Conservation (phyloP, 1,140 invertebrate species). For the Acyrthosiphon pisum region DNA sequence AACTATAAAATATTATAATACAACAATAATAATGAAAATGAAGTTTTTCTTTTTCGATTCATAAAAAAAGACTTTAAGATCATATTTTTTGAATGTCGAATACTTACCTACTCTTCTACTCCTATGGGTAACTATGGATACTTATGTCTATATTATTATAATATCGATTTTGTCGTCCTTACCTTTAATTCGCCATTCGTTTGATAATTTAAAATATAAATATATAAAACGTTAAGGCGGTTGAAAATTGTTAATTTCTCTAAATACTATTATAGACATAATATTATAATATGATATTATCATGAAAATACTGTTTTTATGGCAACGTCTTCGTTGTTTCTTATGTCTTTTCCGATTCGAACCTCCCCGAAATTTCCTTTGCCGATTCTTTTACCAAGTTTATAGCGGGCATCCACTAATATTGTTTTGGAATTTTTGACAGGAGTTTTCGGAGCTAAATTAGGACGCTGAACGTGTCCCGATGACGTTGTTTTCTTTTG, state of each 20-base stretch:
- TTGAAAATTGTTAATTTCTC: neutral
- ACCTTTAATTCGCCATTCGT: neutral
- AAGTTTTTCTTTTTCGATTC: neutral
- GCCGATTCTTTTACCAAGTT: constrained; percentile 99
- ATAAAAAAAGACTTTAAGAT: neutral
- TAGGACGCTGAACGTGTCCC: neutral
- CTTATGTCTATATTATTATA: neutral
- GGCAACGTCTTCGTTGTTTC: constrained; percentile 34
- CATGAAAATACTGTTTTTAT: constrained; percentile 43
- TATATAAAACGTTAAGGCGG: too few relatives aligned
- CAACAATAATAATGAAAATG: neutral
- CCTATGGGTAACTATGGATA: neutral
- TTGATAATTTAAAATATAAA: neutral
- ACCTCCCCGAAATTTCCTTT: constrained; percentile 99
- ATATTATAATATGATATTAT: too few relatives aligned
- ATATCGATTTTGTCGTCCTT: neutral
- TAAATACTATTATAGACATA: neutral
- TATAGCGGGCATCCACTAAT: constrained; percentile 99
- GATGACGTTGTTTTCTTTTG: neutral
- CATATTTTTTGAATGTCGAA: neutral
- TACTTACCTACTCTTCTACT: neutral
- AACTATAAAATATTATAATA: neutral
- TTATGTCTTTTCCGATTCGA: constrained; percentile 81
- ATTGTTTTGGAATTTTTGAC: constrained; percentile 75
- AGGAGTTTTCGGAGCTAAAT: neutral